These are phyloP conservation scores for Amazona vittata DNA, from an alignment of 2,113 vertebrate species.

Conservation along the genomic window DNA sequence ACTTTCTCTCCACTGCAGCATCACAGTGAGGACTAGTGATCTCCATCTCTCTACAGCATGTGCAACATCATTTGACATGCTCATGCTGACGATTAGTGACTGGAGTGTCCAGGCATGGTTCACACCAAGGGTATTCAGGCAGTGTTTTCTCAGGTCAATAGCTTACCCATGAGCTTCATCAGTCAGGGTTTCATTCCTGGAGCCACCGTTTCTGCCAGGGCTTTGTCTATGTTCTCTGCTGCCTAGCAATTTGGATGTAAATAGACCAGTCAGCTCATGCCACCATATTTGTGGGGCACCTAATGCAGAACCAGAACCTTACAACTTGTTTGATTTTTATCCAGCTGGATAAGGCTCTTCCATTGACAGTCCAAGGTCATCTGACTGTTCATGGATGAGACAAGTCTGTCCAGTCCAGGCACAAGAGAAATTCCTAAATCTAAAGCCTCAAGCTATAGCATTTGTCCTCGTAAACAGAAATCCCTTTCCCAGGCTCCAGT, in stretches of 20 bases:
- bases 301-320: not conserved
- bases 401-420: not conserved
- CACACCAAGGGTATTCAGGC: not conserved
- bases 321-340: not conserved
- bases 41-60: fast-evolving
- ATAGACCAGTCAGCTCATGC: not conserved
- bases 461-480: not conserved
- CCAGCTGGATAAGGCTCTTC: not conserved
- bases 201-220: not conserved
- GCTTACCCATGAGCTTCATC: not conserved
- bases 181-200: not conserved
- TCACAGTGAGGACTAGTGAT: fast-evolving
- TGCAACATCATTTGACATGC: fast-evolving
- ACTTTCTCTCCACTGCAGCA: not conserved
- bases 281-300: fast-evolving
- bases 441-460: not conserved
- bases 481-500: not conserved
- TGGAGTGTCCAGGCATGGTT: not conserved
- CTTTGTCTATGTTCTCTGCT: fast-evolving
- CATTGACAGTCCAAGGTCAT: not conserved
- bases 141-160: not conserved
- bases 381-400: not conserved
- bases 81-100: fast-evolving
- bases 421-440: not conserved
- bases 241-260: fast-evolving